Evolutionary conservation across 2,888 invertebrate species (phyloP), one percentile per base, ranked within the genome.

Genomic region (Thymelicus lineola): DNA sequence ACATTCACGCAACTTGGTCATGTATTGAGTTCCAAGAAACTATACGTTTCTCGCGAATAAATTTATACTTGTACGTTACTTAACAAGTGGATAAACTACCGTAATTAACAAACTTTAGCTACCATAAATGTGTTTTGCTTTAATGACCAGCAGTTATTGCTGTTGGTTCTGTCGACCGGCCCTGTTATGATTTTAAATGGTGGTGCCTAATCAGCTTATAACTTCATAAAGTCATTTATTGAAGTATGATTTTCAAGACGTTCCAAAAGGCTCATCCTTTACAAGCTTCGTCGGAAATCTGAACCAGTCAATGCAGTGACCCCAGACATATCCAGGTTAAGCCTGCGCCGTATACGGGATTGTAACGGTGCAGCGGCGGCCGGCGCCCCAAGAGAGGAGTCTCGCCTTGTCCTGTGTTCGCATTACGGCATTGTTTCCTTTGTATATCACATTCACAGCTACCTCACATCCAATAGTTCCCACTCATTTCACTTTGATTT

Each of bases 331-430:
- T 67, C 55, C 67, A 67, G 61, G 61, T 67, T 61, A 55, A 55
- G n/a, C 46, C 46, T 12, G 67, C 60, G 17, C 67, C 67, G 53
- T 67, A 61, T 67, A 67, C 35, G 67, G 67, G 61, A 35, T 42
- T 45, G 53, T 67, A 67, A 67, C 67, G 67, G 67, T 67, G 28
- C 28, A 3, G 28, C 28, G 28, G 28, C 3, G 28, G 28, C 28
- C 28, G 28, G 17, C 55, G 67, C 55, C 67, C 67, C 67, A 15
- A 67, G 57, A 53, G 67, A 50, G 59, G 17, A 59, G 15, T 58
- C 58, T 38, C 42, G 63, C 17, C 4, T 66, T 17, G 66, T 60
- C 60, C 67, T 67, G 42, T 15, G 46, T 17, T 60, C 60, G 64
- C 57, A 15, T 59, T 53, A 61, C 15, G 42, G 50, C 45, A 66